phyloP scores from a whole-genome alignment of 2,888 invertebrate genomes.

The Acrobasis repandana region DNA sequence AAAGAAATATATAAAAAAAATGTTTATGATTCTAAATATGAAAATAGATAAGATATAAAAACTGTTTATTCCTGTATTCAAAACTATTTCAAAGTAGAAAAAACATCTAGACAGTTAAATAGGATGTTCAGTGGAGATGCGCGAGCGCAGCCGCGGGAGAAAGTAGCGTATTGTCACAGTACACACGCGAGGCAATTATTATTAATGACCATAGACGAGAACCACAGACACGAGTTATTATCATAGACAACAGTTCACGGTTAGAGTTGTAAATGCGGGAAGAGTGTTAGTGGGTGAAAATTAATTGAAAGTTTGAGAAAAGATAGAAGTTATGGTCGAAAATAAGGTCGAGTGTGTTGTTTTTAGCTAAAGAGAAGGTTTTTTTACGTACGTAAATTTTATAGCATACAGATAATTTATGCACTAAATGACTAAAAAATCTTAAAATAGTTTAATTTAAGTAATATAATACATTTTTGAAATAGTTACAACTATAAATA shows the following conservation, averaged over 20 bases:
- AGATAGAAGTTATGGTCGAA: background rate
- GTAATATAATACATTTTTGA: no score
- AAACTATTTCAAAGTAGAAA: background rate
- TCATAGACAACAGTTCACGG: conserved; percentile 13
- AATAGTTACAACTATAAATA: no score
- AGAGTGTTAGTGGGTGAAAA: conserved; percentile 16
- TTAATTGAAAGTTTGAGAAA: background rate
- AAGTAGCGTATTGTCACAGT: conserved; percentile 22
- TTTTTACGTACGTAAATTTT: no score
- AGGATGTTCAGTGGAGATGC: conserved; percentile 22
- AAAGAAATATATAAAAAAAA: no score
- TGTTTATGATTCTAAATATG: background rate
- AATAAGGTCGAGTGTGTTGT: no score
- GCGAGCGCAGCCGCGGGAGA: conserved; percentile 25
- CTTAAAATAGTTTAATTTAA: no score
- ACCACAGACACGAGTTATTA: conserved; percentile 5
- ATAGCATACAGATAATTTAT: no score
- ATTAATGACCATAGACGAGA: conserved; percentile 20
- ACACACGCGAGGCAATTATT: conserved; percentile 20
- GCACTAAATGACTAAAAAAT: no score
- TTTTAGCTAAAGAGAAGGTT: no score
- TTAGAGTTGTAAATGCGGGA: conserved; percentile 1
- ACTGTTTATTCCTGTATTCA: background rate
- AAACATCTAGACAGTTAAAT: background rate
- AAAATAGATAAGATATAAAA: background rate